Percentiles rank a stretch among this genome's conserved stretches.
Conservation (phyloP, 2,797 vertebrate species). For the Paedocypris micromegethes region DNA sequence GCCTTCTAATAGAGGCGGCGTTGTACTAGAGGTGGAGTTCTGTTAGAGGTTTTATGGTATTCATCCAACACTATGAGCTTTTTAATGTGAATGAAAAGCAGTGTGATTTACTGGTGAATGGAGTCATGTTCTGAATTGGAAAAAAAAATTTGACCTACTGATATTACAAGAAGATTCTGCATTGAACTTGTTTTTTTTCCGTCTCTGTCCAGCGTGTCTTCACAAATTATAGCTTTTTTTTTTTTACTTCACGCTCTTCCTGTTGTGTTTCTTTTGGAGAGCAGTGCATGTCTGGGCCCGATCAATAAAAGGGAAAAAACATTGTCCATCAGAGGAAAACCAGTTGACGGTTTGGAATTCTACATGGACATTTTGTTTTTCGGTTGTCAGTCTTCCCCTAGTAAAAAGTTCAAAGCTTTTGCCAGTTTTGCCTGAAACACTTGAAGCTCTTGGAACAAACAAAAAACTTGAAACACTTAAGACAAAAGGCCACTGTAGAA, state of each 20-base stretch:
- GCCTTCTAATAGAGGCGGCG: no score
- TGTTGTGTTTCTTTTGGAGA: background rate
- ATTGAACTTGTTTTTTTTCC: background rate
- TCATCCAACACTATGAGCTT: no score
- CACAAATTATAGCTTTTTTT: background rate
- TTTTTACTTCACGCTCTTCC: background rate
- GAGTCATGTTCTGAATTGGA: no score
- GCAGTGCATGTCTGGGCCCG: no score
- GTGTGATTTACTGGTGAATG: no score
- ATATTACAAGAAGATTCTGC: background rate
- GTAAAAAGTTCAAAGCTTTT: constrained; percentile 41
- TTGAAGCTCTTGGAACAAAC: constrained; percentile 41
- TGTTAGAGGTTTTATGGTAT: no score
- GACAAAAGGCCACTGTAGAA: constrained; percentile 4
- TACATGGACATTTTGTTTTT: constrained; percentile 38
- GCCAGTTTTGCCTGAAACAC: constrained; percentile 38
- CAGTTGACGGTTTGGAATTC: constrained; percentile 27
- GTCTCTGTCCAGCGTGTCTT: background rate
- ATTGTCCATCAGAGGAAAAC: constrained; percentile 2
- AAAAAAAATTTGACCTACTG: background rate
- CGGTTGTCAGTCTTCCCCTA: constrained; percentile 32
- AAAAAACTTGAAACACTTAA: constrained; percentile 44
- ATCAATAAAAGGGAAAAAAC: no score
- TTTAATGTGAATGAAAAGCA: no score
- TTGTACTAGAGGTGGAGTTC: no score